Base-by-base conservation (phyloP, 2,113 vertebrate species). In the cattle (Bos taurus) region DNA sequence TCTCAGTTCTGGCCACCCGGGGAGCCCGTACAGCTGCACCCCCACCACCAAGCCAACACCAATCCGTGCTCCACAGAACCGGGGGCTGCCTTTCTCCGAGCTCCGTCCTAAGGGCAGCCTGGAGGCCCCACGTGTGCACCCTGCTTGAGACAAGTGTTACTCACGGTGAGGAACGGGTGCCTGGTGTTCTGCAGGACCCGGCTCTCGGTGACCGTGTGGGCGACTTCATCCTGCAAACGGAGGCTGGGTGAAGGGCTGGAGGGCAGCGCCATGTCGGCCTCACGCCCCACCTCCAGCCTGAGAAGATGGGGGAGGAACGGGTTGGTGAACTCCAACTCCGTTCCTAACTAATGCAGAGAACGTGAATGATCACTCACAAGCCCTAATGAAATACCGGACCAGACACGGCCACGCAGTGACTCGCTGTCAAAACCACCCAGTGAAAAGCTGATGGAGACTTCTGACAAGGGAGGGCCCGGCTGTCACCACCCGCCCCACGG, bases 151-250 rank as follows among this genome's bases (percentile, higher is more conserved):
- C 1, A 12, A 4, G 8, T 0, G 0, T 0, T 1, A 98, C 99
- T 98, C 92, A 99, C 99, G 1, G 99, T 99, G 94, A 99, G 99
- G 98, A 99, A 99, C 2, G 99, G 99, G 97, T 99, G 99, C 89
- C 99, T 98, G 25, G 99, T 99, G 96, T 99, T 99, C 99, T 99
- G 99, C 52, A 99, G 99, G 80, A 99, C 99, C 89, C 99, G 98
- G 99, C 99, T 99, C 98, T 99, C 99, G 0, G 99, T 99, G 59
- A 99, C 99, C 0, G 99, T 99, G 98, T 99, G 99, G 0, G 99
- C 99, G 0, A 99, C 99, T 98, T 99, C 99, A n/a, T 99, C 99
- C 99, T 99, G 95, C 33, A 92, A 97, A 13, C 92, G 77, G 56
- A 98, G 25, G 97, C 36, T 21, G 2, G 36, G 14, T 88, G 56